Percentiles rank a stretch among this genome's conserved stretches.
These are phyloP conservation scores for Vanacampus margaritifer DNA, from an alignment of 2,113 vertebrate genomes.

Conservation along the genomic window DNA sequence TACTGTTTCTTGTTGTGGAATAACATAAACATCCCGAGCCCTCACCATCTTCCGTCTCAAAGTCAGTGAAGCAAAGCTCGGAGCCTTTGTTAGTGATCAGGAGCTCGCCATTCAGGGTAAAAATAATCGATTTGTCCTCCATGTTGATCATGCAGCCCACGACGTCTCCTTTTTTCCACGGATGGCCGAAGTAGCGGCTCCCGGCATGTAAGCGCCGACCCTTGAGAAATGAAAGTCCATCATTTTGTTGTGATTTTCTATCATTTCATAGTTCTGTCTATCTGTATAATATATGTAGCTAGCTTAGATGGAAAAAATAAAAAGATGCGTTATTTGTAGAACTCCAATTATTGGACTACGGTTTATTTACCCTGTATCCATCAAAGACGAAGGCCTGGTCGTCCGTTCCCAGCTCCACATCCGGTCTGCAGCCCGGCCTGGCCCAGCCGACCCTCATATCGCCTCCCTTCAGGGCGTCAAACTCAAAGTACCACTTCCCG, in stretches of 20 bases:
- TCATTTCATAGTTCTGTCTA: too few relatives aligned
- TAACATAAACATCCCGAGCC: not conserved
- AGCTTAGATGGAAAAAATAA: too few relatives aligned
- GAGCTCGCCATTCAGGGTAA: slow-evolving; percentile 95
- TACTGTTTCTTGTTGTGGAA: not conserved
- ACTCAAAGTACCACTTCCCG: slow-evolving; percentile 98
- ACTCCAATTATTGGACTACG: too few relatives aligned
- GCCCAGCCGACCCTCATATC: slow-evolving; percentile 98
- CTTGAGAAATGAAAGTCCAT: slow-evolving; percentile 55
- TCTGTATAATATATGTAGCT: too few relatives aligned
- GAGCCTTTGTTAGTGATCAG: slow-evolving; percentile 94
- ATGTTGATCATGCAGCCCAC: slow-evolving; percentile 99
- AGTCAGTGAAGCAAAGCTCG: slow-evolving; percentile 93
- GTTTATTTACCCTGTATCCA: slow-evolving; percentile 83
- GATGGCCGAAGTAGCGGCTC: slow-evolving; percentile 87
- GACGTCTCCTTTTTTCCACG: slow-evolving; percentile 90
- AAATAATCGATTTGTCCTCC: slow-evolving; percentile 96
- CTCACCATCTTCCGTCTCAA: slow-evolving; percentile 89
- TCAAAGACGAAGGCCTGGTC: slow-evolving; percentile 94
- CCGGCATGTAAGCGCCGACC: slow-evolving; percentile 91
- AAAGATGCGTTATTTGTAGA: too few relatives aligned
- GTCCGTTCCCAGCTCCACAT: slow-evolving; percentile 84
- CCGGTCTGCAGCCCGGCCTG: slow-evolving; percentile 86
- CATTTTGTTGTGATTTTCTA: not conserved
- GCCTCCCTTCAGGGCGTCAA: slow-evolving; percentile 89